Evolutionary conservation across 2,113 vertebrate species (phyloP).

Genomic region (Brachionichthys hirsutus): DNA sequence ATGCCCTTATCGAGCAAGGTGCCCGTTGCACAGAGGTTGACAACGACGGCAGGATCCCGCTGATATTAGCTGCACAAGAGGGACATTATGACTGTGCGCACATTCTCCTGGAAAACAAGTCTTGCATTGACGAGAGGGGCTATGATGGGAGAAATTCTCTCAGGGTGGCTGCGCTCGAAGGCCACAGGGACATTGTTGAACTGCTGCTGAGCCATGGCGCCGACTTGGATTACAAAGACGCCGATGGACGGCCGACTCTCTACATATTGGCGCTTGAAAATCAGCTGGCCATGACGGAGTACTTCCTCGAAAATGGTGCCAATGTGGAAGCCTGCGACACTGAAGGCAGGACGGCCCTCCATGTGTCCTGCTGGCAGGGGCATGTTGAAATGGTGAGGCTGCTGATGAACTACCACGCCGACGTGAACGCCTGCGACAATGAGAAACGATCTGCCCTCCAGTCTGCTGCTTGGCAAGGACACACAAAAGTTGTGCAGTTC

Average conservation of each 20-base stretch:
- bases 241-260: slow-evolving; percentile 93
- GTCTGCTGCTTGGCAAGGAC: slow-evolving; percentile 96
- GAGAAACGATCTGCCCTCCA: slow-evolving; percentile 95
- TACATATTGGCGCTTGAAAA: slow-evolving; percentile 97
- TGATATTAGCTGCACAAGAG: slow-evolving; percentile 92
- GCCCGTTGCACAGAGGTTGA: slow-evolving; percentile 94
- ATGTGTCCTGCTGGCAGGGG: slow-evolving; percentile 98
- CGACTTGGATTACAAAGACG: slow-evolving; percentile 93
- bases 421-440: slow-evolving; percentile 92
- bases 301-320: slow-evolving; percentile 93
- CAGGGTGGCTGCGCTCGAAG: slow-evolving; percentile 91
- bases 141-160: slow-evolving; percentile 95
- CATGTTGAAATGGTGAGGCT: slow-evolving; percentile 93
- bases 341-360: slow-evolving; percentile 93
- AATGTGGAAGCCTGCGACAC: slow-evolving; percentile 92
- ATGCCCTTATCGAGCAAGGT: slow-evolving; percentile 97
- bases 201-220: slow-evolving; percentile 88
- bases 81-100: slow-evolving; percentile 97
- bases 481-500: slow-evolving; percentile 88
- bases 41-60: slow-evolving; percentile 92
- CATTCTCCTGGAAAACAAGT: slow-evolving; percentile 91
- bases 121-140: slow-evolving; percentile 89
- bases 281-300: slow-evolving; percentile 94
- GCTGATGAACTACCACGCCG: slow-evolving; percentile 88
- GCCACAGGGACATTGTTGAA: slow-evolving; percentile 93